Conservation (phyloP, 2,113 vertebrate species). For the Crocuta crocuta region DNA sequence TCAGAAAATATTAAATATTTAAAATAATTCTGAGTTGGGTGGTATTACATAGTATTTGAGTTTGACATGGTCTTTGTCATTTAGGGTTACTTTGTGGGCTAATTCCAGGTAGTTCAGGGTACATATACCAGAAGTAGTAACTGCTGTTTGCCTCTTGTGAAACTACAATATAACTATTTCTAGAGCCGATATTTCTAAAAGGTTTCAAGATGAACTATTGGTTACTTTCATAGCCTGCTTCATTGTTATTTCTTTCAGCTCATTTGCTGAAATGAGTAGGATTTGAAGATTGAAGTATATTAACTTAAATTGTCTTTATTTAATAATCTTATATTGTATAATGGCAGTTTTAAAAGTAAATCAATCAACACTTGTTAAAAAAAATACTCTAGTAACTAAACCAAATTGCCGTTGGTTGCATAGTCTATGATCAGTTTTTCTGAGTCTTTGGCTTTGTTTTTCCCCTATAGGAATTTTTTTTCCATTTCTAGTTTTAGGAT, state of each 20-base stretch:
- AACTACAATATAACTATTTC: neutral
- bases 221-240: neutral
- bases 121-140: neutral
- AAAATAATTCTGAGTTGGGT: constrained; percentile 31
- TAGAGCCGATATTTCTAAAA: constrained; percentile 16
- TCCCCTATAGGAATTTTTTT: neutral
- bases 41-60: constrained; percentile 44
- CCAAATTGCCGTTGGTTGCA: neutral
- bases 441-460: constrained; percentile 39
- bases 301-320: constrained; percentile 52
- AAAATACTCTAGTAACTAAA: constrained; percentile 16
- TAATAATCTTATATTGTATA: constrained; percentile 39
- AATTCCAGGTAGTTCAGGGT: neutral
- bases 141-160: neutral
- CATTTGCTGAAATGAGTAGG: constrained; percentile 34
- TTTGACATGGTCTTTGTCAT: neutral
- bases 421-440: neutral
- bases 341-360: constrained; percentile 50
- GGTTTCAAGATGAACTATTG: constrained; percentile 31
- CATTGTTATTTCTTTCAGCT: constrained; percentile 36
- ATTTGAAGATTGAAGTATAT: constrained; percentile 34
- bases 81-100: constrained; percentile 33
- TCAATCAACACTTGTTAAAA: neutral
- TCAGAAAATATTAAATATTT: constrained; percentile 32
- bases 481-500: neutral